A percentile compares a stretch with the other conserved stretches of the same genome.
These are phyloP conservation scores for Stenolophus ochropezus DNA, from an alignment of 2,888 invertebrate genomes.

Conservation along the genomic window DNA sequence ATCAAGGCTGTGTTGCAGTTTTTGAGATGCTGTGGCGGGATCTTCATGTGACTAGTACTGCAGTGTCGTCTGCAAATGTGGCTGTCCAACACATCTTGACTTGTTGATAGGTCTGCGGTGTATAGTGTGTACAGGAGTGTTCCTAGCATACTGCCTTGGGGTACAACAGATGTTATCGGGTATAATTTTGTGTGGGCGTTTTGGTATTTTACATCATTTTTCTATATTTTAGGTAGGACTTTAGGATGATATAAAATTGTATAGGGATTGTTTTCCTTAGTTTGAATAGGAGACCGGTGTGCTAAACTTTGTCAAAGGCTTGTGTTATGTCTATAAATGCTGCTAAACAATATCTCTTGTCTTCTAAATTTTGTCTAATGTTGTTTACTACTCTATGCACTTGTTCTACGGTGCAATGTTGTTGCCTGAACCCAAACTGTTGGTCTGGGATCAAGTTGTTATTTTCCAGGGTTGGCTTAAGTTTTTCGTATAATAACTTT, in stretches of 20 bases:
- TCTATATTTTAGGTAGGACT: constrained; percentile 40
- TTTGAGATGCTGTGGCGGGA: neutral
- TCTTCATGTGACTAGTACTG: neutral
- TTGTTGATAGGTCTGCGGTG: neutral
- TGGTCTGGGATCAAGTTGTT: neutral
- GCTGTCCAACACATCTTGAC: neutral
- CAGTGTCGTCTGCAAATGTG: neutral
- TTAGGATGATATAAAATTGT: constrained; percentile 40
- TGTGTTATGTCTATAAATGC: constrained; percentile 55
- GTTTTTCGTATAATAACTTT: neutral
- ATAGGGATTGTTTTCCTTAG: constrained; percentile 40
- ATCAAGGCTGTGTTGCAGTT: neutral
- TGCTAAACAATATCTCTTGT: constrained; percentile 47
- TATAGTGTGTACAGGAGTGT: neutral
- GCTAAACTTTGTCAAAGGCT: constrained; percentile 58
- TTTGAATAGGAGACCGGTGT: constrained; percentile 46
- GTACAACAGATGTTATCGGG: neutral
- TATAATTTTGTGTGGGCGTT: neutral
- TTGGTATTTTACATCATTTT: constrained; percentile 8
- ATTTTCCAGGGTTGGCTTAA: neutral
- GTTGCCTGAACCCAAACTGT: neutral
- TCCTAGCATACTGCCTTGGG: neutral
- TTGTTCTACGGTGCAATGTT: constrained; percentile 61
- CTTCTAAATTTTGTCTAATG: constrained; percentile 43
- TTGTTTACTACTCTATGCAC: constrained; percentile 55